phyloP scores from a whole-genome alignment of 2,113 vertebrate species.

The Probosciger aterrimus region DNA sequence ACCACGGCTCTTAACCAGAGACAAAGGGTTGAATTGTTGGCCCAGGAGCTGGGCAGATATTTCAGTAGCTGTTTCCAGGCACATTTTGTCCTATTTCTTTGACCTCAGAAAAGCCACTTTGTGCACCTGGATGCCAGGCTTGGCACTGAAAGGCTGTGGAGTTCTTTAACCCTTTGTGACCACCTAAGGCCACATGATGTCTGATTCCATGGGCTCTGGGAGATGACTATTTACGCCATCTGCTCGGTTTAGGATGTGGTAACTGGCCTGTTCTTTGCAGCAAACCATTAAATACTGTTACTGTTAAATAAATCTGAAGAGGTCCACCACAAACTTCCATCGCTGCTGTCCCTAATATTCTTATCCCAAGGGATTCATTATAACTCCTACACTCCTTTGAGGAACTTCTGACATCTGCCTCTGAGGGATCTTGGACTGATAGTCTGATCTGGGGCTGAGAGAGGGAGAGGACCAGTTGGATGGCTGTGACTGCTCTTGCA shows the following conservation, averaged over 20 bases:
- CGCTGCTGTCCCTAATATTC: background rate
- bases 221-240: background rate
- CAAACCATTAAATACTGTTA: background rate
- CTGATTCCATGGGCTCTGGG: background rate
- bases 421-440: background rate
- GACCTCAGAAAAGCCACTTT: conserved; percentile 18
- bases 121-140: conserved; percentile 29
- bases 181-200: background rate
- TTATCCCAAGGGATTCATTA: background rate
- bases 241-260: background rate
- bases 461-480: background rate
- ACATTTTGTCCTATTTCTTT: background rate
- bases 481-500: background rate
- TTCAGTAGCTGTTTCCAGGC: background rate
- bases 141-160: background rate
- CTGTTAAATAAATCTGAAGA: background rate
- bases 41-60: background rate
- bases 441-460: background rate
- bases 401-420: background rate
- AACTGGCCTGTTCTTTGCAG: background rate
- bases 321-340: background rate
- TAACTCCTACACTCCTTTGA: background rate
- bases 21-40: conserved; percentile 34
- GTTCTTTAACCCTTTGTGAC: conserved; percentile 38
- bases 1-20: background rate